A percentile compares a stretch with the other conserved stretches of the same genome.
phyloP scores from a whole-genome alignment of 2,797 vertebrate species.

The Diglossa cyanea region DNA sequence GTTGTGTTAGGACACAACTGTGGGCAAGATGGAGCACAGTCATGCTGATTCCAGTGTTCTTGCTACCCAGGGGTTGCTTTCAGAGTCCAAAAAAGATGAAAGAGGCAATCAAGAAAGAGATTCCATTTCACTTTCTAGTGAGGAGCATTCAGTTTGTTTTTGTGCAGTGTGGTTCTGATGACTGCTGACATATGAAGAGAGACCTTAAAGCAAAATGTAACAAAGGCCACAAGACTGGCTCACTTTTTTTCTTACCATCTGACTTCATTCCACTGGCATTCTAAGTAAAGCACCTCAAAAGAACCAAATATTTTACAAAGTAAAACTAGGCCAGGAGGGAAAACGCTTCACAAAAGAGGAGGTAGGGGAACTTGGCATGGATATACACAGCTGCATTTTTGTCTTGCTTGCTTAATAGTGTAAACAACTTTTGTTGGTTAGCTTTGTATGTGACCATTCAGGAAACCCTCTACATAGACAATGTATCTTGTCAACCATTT shows the following conservation, averaged over 20 bases:
- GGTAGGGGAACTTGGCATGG: slow-evolving; percentile 27
- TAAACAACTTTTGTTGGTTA: slow-evolving; percentile 59
- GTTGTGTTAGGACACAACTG: not conserved
- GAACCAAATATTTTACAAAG: not conserved
- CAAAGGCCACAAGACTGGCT: not conserved
- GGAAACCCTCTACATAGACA: slow-evolving; percentile 62
- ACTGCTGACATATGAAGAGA: slow-evolving; percentile 35
- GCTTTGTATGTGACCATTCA: slow-evolving; percentile 60
- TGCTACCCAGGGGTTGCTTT: slow-evolving; percentile 3
- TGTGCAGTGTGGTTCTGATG: slow-evolving; percentile 10
- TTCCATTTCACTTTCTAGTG: slow-evolving; percentile 1
- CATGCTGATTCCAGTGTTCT: not conserved
- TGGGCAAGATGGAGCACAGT: slow-evolving; percentile 5
- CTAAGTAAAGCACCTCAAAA: not conserved
- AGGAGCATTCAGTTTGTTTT: slow-evolving; percentile 22
- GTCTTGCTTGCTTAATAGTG: slow-evolving; percentile 18
- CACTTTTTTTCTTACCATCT: slow-evolving; percentile 10
- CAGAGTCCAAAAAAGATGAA: slow-evolving; percentile 24
- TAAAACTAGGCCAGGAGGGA: not conserved
- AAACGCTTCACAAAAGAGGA: slow-evolving; percentile 11
- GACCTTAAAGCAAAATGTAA: not conserved
- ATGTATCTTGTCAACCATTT: slow-evolving; percentile 71
- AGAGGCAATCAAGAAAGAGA: slow-evolving; percentile 51
- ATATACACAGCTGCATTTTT: slow-evolving; percentile 41
- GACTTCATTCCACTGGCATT: not conserved